Percentiles rank a stretch among this genome's conserved stretches.
Conservation (phyloP, 2,888 invertebrate genomes). For the Agriopis aurantiaria region DNA sequence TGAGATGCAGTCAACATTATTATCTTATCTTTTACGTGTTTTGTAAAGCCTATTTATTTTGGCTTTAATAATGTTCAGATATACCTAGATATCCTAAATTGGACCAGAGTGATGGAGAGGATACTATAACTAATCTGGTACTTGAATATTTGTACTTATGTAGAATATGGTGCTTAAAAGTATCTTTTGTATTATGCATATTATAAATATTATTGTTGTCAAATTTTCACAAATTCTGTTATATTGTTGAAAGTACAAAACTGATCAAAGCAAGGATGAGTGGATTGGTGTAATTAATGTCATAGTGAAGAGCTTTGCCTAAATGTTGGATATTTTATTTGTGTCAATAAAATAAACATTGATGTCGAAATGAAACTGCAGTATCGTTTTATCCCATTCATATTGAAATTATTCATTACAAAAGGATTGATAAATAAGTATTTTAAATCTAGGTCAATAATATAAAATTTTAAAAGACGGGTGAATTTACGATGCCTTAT, state of each 20-base stretch:
- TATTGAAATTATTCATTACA: slow-evolving; percentile 82
- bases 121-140: background rate
- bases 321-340: slow-evolving; percentile 55
- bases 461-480: slow-evolving; percentile 87
- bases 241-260: slow-evolving; percentile 30
- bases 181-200: slow-evolving; percentile 27
- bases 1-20: background rate
- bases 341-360: slow-evolving; percentile 66
- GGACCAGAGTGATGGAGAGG: too few species aligned
- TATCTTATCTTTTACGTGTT: background rate
- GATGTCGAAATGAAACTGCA: slow-evolving; percentile 64
- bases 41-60: background rate
- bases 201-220: slow-evolving; percentile 29
- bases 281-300: slow-evolving; percentile 14
- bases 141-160: slow-evolving; percentile 40
- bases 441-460: slow-evolving; percentile 84
- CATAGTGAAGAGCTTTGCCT: slow-evolving; percentile 39
- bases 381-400: slow-evolving; percentile 76
- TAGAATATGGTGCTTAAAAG: slow-evolving; percentile 44
- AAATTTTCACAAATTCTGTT: slow-evolving; percentile 18
- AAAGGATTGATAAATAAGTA: slow-evolving; percentile 86
- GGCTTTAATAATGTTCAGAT: background rate
- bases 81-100: slow-evolving; percentile 1
- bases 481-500: slow-evolving; percentile 84
- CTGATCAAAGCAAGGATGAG: slow-evolving; percentile 4